Conservation (phyloP, 2,888 invertebrate species). For the Latrodectus elegans region DNA sequence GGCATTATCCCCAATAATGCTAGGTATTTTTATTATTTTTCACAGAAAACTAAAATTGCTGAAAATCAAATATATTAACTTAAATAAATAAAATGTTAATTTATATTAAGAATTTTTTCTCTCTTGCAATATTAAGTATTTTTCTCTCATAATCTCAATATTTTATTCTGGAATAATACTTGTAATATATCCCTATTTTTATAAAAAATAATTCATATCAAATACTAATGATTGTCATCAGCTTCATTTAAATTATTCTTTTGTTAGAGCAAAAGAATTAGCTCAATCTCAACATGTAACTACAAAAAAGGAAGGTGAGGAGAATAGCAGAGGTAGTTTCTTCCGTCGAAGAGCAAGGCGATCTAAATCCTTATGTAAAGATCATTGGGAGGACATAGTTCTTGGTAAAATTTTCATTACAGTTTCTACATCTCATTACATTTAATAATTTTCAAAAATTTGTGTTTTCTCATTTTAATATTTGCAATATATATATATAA, state of each 20-base stretch:
- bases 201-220: too few species aligned
- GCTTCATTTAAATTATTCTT: neutral
- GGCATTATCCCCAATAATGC: constrained; percentile 92
- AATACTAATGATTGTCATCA: too few species aligned
- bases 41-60: too few species aligned
- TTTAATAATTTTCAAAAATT: neutral
- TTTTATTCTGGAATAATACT: neutral
- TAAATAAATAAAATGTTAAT: neutral
- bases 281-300: constrained; percentile 85
- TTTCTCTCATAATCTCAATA: neutral
- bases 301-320: constrained; percentile 91
- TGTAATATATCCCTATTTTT: too few species aligned
- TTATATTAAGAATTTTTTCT: neutral
- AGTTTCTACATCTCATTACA: neutral
- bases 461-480: neutral
- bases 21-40: constrained; percentile 74
- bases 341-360: constrained; percentile 87
- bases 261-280: constrained; percentile 85
- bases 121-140: neutral
- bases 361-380: constrained; percentile 92
- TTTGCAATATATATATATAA: neutral
- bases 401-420: constrained; percentile 76
- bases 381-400: constrained; percentile 98
- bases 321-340: constrained; percentile 86
- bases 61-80: too few species aligned